Base-by-base conservation (phyloP, 2,797 vertebrate species). In the Margarornis squamiger region DNA sequence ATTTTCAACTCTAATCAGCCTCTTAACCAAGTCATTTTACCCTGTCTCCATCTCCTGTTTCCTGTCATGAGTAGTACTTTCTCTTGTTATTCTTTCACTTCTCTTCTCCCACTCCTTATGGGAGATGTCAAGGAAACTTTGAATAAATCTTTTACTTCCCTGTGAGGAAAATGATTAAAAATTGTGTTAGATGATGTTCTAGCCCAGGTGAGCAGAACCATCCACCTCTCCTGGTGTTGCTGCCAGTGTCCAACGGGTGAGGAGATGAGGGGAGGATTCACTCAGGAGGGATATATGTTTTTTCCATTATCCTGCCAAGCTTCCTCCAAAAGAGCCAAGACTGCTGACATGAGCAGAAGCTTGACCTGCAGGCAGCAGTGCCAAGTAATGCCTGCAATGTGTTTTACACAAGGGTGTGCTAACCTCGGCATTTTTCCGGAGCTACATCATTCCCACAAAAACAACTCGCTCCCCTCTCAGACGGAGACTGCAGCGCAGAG, bases 341-440 rank as follows among this genome's bases (percentile, higher is more conserved):
- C 14, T 95, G 93, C 96, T 94, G 95, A 95, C 91, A 78, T 2
- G 84, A 93, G 94, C 85, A 96, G 90, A 75, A 95, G 94, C 80
- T 73, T 93, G 96, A 95, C 93, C 96, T 92, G 88, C 72, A 46
- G 89, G 84, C 92, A 77, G 48, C 67, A 12, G 79, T 90, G 96
- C 96, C 96, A 95, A 97, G 88, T 71, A 93, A 85, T 81, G 92
- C 74, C 23, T 72, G 94, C 95, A 82, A 51, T 90, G 93, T 73
- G 90, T 91, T 96, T 89, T 68, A 93, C 88, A 93, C 95, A 49
- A 66, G 95, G 94, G 68, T 94, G 95, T 96, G 93, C 94, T 94
- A 84, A 93, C 94, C 90, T 93, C 80, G 71, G 91, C 96, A 94
- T 96, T 96, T 94, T 92, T 92, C 90, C 92, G 2, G 36, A 62